Evolutionary conservation across 2,888 invertebrate genomes (phyloP).

Genomic region (Stenodera caucasica): DNA sequence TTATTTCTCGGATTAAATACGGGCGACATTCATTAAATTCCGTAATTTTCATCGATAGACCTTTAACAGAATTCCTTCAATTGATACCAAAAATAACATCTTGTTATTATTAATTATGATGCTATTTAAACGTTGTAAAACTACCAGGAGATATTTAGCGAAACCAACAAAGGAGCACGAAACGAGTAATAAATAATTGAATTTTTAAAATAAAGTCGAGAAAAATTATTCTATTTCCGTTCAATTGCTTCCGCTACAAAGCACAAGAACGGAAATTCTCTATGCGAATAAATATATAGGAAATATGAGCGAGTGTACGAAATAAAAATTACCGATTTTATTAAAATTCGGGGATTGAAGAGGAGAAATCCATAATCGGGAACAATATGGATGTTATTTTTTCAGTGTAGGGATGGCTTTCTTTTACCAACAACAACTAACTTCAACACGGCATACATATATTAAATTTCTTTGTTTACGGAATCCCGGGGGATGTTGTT

Average conservation of each 20-base stretch:
- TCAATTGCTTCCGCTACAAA: too few relatives aligned
- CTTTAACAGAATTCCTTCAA: neutral
- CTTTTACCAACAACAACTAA: slow-evolving; percentile 12
- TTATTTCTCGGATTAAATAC: slow-evolving; percentile 6
- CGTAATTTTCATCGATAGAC: neutral
- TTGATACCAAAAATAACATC: neutral
- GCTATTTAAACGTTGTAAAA: too few relatives aligned
- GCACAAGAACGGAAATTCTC: neutral
- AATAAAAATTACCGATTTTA: neutral
- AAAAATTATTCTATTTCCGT: too few relatives aligned
- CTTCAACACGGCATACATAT: slow-evolving; percentile 23
- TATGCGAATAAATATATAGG: neutral
- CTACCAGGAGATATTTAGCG: too few relatives aligned
- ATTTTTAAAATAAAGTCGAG: too few relatives aligned
- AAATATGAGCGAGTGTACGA: neutral
- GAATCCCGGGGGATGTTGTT: slow-evolving; percentile 23
- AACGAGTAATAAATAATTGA: too few relatives aligned
- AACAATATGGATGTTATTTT: neutral
- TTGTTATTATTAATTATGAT: too few relatives aligned
- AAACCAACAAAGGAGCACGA: too few relatives aligned
- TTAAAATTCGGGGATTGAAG: neutral
- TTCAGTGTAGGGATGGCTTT: neutral
- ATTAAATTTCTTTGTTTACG: slow-evolving; percentile 25
- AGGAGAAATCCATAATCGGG: neutral
- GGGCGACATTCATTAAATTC: slow-evolving; percentile 8